Evolutionary conservation across 2,888 invertebrate species (phyloP), one percentile per base, ranked within the genome.

Genomic region (Hermaeophaga mercurialis): DNA sequence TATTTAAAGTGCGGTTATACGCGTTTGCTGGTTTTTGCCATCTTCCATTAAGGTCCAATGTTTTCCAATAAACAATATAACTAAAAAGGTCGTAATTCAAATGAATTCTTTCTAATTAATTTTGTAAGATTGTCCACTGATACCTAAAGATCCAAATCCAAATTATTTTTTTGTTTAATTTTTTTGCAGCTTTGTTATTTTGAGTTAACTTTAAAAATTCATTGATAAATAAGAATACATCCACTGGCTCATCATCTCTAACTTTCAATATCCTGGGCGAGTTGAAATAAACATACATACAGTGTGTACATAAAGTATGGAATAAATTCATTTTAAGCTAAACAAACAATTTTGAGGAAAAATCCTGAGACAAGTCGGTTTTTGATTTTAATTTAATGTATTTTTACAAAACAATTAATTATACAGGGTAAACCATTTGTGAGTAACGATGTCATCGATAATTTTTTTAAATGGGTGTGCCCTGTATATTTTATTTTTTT

Each of bases 271-370:
- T 86, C 62, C 96, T 83, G 0, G 96, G n/a, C n/a, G n/a, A n/a
- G n/a, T n/a, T n/a, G 93, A 80, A 97, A 97, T 45, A 96, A 83
- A 52, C 97, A 78, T 7, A 92, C 91, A 75, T 88, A 91, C 1
- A 84, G 82, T 0, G 88, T n/a, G n/a, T n/a, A n/a, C n/a, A n/a
- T n/a, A n/a, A n/a, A n/a, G n/a, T n/a, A n/a, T n/a, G n/a, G n/a
- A n/a, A n/a, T n/a, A n/a, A n/a, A n/a, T n/a, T n/a, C n/a, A n/a
- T n/a, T n/a, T n/a, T n/a, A n/a, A n/a, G n/a, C n/a, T n/a, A n/a
- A n/a, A n/a, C n/a, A n/a, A n/a, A n/a, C n/a, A n/a, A n/a, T n/a
- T n/a, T n/a, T n/a, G n/a, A n/a, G n/a, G n/a, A n/a, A n/a, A n/a
- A n/a, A n/a, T n/a, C n/a, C n/a, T n/a, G n/a, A n/a, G n/a, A n/a